A percentile compares a stretch with the other conserved stretches of the same genome.
Evolutionary conservation across 2,113 vertebrate genomes (phyloP).

Genomic region (Lycaon pictus): DNA sequence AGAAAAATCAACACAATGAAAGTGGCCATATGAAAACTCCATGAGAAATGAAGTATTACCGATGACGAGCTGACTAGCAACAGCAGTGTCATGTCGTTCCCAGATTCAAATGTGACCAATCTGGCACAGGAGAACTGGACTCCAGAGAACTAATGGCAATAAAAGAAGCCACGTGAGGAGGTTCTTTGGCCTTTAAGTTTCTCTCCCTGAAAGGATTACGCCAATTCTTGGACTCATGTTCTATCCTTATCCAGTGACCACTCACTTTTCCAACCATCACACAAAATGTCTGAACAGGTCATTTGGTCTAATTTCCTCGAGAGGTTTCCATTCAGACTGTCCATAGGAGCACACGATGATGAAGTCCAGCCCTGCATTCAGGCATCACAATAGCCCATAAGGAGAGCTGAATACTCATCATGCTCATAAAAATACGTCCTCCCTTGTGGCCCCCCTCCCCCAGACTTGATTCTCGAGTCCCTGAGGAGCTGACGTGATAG

Average conservation of each 20-base stretch:
- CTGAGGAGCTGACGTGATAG: not conserved
- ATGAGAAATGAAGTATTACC: not conserved
- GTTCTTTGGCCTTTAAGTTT: not conserved
- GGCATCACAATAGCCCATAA: not conserved
- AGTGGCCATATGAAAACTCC: not conserved
- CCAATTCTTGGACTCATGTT: not conserved
- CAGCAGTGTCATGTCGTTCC: not conserved
- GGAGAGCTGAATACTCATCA: not conserved
- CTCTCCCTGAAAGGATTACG: not conserved
- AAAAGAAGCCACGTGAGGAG: not conserved
- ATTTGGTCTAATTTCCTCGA: not conserved
- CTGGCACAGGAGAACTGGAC: not conserved
- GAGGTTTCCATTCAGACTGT: not conserved
- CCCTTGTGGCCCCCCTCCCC: not conserved
- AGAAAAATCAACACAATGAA: not conserved
- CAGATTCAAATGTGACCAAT: not conserved
- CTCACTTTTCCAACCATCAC: not conserved
- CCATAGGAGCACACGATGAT: not conserved
- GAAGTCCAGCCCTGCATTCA: not conserved
- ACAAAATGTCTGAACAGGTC: not conserved
- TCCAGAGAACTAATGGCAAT: not conserved
- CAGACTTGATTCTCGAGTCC: not conserved
- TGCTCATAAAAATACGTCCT: not conserved
- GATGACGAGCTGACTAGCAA: not conserved
- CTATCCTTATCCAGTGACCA: not conserved